These are phyloP conservation scores for Pteropus rufus DNA, from an alignment of 2,797 vertebrate species.

Conservation along the genomic window DNA sequence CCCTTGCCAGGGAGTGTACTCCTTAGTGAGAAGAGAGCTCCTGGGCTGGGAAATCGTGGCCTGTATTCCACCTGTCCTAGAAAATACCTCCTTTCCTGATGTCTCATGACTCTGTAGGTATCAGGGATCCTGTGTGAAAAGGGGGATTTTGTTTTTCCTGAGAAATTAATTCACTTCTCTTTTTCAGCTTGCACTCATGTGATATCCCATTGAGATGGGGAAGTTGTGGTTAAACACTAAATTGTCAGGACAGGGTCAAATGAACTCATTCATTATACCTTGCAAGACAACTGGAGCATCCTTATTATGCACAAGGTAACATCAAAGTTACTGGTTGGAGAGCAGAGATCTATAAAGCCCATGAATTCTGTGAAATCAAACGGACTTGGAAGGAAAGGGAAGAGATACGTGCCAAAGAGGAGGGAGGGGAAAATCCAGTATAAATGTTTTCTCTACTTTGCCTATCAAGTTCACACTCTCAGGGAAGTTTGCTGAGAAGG, in stretches of 20 bases:
- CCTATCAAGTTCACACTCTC: background rate
- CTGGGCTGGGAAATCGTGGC: background rate
- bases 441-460: background rate
- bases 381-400: background rate
- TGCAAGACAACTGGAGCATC: background rate
- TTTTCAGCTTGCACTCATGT: background rate
- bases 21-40: background rate
- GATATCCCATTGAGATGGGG: background rate
- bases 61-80: background rate
- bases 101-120: background rate
- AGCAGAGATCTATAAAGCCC: background rate
- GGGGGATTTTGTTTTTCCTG: background rate
- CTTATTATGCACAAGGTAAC: background rate
- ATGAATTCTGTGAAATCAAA: background rate
- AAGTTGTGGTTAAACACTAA: background rate
- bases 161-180: background rate
- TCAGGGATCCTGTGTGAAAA: background rate
- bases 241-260: background rate
- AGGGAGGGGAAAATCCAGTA: background rate
- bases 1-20: fast-evolving
- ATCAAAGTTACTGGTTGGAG: background rate
- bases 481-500: background rate
- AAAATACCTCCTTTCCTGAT: background rate
- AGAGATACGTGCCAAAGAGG: background rate
- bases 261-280: fast-evolving